Percentiles rank a stretch among this genome's conserved stretches.
Evolutionary conservation across 2,888 invertebrate species (phyloP).

Genomic region (Ernsta delagoae): DNA sequence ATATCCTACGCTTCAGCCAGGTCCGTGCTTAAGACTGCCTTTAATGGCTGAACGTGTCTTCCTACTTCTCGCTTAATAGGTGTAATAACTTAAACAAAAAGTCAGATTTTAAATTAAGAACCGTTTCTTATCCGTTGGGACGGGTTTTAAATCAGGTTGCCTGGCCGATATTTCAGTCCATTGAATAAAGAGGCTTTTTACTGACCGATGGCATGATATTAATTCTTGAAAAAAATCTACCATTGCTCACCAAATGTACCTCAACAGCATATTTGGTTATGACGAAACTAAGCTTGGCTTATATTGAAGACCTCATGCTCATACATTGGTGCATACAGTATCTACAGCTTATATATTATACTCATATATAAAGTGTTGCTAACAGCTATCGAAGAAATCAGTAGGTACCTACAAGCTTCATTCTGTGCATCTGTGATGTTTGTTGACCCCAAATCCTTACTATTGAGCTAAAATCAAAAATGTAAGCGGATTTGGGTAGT

Average conservation of each 20-base stretch:
- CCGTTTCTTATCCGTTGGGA: constrained; percentile 27
- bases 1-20: constrained; percentile 76
- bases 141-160: constrained; percentile 25
- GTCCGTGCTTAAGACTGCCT: constrained; percentile 65
- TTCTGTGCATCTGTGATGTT: neutral
- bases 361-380: too few species aligned
- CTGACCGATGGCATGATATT: too few species aligned
- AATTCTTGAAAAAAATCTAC: too few species aligned
- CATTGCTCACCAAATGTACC: too few species aligned
- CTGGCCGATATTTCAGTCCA: constrained; percentile 18
- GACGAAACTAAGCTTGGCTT: too few species aligned
- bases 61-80: constrained; percentile 81
- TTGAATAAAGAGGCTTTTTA: neutral
- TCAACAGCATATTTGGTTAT: too few species aligned
- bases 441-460: constrained; percentile 9
- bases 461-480: constrained; percentile 28
- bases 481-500: constrained; percentile 48
- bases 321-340: too few species aligned
- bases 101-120: constrained; percentile 66
- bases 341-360: too few species aligned
- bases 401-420: too few species aligned
- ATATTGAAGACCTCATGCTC: too few species aligned
- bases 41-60: constrained; percentile 82
- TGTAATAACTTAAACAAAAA: constrained; percentile 81
- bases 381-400: too few species aligned